Evolutionary conservation across 2,113 vertebrate genomes (phyloP).

Genomic region (Callopanchax toddi): DNA sequence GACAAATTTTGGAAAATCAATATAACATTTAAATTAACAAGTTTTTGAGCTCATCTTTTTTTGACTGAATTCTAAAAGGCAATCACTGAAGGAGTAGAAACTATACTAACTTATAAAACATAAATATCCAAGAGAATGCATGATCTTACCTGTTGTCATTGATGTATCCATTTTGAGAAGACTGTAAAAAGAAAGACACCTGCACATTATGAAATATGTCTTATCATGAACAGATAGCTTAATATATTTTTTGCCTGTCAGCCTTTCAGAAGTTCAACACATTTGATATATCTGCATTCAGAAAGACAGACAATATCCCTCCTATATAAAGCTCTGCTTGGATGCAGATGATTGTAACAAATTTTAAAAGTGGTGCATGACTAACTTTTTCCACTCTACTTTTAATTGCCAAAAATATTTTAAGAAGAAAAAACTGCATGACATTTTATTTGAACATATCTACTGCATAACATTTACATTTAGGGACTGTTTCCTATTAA

Average conservation of each 20-base stretch:
- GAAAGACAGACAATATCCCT: background rate
- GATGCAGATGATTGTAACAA: too few relatives aligned
- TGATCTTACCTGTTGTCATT: slow-evolving; percentile 93
- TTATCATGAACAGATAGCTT: slow-evolving; percentile 22
- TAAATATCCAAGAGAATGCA: slow-evolving; percentile 19
- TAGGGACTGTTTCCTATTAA: too few relatives aligned
- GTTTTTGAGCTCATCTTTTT: background rate
- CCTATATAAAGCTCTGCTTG: too few relatives aligned
- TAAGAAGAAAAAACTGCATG: too few relatives aligned
- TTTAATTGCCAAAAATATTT: too few relatives aligned
- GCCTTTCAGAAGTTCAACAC: background rate
- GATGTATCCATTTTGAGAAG: slow-evolving; percentile 97
- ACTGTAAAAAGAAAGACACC: slow-evolving; percentile 86
- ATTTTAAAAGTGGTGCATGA: too few relatives aligned
- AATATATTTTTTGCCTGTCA: background rate
- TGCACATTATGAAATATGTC: slow-evolving; percentile 76
- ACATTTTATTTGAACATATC: too few relatives aligned
- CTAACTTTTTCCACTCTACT: too few relatives aligned
- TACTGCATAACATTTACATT: too few relatives aligned
- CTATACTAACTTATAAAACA: slow-evolving; percentile 4
- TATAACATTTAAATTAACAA: background rate
- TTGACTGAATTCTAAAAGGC: slow-evolving; percentile 11
- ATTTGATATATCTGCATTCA: background rate
- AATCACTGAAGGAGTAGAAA: slow-evolving; percentile 4
- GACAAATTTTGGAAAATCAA: background rate